Percentiles rank a stretch among this genome's conserved stretches.
These are phyloP conservation scores for Acanthoscelides obtectus DNA, from an alignment of 2,888 invertebrate genomes.

Conservation along the genomic window DNA sequence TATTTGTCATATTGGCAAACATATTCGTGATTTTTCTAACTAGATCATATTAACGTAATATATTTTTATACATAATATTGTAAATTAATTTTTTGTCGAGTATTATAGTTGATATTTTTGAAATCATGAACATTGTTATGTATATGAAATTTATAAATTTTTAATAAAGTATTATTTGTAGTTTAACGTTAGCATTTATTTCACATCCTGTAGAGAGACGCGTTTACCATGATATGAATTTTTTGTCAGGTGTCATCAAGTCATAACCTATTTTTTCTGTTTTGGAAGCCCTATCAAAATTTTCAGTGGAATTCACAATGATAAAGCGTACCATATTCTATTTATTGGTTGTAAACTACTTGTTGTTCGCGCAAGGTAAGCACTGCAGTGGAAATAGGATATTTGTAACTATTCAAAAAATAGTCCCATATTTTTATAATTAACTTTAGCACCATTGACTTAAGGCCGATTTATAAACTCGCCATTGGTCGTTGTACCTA, in stretches of 20 bases:
- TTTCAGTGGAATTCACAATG: slow-evolving; percentile 8
- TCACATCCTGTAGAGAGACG: not conserved
- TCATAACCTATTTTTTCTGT: not conserved
- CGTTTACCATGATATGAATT: not conserved
- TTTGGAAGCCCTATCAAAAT: slow-evolving; percentile 9
- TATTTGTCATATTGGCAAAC: slow-evolving; percentile 34
- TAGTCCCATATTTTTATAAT: too few species aligned
- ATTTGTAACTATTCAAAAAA: too few species aligned
- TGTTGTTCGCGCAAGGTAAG: slow-evolving; percentile 3
- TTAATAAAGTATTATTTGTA: slow-evolving; percentile 27
- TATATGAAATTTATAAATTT: slow-evolving; percentile 29
- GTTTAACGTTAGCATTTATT: slow-evolving; percentile 17
- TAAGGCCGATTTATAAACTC: too few species aligned
- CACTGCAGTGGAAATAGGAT: too few species aligned
- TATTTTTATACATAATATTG: slow-evolving; percentile 9
- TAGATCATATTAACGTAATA: slow-evolving; percentile 26
- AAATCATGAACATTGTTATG: slow-evolving; percentile 26
- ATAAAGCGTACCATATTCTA: slow-evolving; percentile 3
- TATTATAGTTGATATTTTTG: slow-evolving; percentile 21
- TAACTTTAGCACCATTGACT: too few species aligned
- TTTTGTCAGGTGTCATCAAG: not conserved
- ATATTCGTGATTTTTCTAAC: slow-evolving; percentile 28
- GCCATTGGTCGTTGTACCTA: too few species aligned
- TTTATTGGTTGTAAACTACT: not conserved
- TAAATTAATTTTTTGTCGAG: slow-evolving; percentile 10